A percentile compares a stretch with the other conserved stretches of the same genome.
Conservation (phyloP, 1,140 invertebrate species). For the Ceratina japonica region DNA sequence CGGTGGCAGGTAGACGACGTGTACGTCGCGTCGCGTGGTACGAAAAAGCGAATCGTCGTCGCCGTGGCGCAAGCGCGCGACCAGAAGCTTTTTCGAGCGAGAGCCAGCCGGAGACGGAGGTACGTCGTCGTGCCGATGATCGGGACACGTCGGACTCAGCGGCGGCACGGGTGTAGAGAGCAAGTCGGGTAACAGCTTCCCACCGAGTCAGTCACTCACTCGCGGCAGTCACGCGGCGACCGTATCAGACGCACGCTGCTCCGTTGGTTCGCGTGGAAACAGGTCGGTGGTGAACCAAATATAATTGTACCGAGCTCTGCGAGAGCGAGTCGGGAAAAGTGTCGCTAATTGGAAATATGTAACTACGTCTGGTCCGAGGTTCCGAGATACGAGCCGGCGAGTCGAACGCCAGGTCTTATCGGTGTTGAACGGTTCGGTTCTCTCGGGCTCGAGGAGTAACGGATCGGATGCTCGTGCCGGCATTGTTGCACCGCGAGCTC, state of each 20-base stretch:
- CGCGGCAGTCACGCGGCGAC: conserved; percentile 54
- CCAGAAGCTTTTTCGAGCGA: conserved; percentile 45
- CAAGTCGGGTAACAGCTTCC: conserved; percentile 53
- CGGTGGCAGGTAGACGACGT: too few relatives aligned
- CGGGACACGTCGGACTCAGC: conserved; percentile 45
- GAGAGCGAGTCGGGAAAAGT: conserved; percentile 10
- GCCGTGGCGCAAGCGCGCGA: conserved; percentile 47
- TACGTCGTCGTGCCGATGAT: conserved; percentile 52
- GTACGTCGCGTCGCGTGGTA: conserved; percentile 7
- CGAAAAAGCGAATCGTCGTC: conserved; percentile 31
- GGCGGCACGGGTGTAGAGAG: conserved; percentile 48
- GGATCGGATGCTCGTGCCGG: conserved; percentile 43
- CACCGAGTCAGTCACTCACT: conserved; percentile 59
- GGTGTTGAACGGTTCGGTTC: neutral
- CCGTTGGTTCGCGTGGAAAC: conserved; percentile 38
- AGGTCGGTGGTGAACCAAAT: conserved; percentile 25
- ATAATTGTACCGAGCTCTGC: neutral
- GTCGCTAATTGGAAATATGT: conserved; percentile 16
- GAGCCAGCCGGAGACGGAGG: conserved; percentile 21
- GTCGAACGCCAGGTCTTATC: conserved; percentile 3
- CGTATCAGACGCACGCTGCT: conserved; percentile 53
- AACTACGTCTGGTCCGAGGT: conserved; percentile 3
- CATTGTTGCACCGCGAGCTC: conserved; percentile 12
- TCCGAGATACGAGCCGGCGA: neutral
- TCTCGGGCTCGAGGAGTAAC: neutral